Conservation (phyloP, 2,888 invertebrate species). For the Gymnocheta viridis region DNA sequence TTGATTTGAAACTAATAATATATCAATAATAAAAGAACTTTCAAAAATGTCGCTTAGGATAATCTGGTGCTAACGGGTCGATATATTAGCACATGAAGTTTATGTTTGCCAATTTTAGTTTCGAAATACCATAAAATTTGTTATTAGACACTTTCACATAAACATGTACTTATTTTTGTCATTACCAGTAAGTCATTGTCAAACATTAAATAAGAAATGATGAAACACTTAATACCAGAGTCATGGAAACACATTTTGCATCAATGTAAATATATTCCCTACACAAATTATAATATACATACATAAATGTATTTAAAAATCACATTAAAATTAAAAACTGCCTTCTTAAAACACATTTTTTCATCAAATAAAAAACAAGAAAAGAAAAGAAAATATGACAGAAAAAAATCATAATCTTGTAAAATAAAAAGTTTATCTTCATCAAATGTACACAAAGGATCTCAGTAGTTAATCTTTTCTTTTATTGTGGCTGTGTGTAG, state of each 20-base stretch:
- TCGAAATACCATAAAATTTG: no score
- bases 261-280: neutral
- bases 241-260: neutral
- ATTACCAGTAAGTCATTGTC: no score
- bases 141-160: no score
- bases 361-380: neutral
- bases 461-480: conserved; percentile 27
- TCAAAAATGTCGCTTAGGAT: no score
- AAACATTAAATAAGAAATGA: no score
- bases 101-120: no score
- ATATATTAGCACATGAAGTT: no score
- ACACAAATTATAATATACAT: neutral
- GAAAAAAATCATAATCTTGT: conserved; percentile 31
- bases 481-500: neutral
- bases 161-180: no score
- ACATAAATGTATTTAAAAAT: neutral
- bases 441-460: conserved; percentile 8
- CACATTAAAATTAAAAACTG: neutral
- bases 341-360: neutral
- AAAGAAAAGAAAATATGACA: neutral
- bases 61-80: no score
- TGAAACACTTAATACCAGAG: no score
- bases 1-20: no score
- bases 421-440: conserved; percentile 43
- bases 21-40: no score